These are phyloP conservation scores for Tympanoctomys barrerae DNA, from an alignment of 2,797 vertebrate genomes.

Conservation along the genomic window DNA sequence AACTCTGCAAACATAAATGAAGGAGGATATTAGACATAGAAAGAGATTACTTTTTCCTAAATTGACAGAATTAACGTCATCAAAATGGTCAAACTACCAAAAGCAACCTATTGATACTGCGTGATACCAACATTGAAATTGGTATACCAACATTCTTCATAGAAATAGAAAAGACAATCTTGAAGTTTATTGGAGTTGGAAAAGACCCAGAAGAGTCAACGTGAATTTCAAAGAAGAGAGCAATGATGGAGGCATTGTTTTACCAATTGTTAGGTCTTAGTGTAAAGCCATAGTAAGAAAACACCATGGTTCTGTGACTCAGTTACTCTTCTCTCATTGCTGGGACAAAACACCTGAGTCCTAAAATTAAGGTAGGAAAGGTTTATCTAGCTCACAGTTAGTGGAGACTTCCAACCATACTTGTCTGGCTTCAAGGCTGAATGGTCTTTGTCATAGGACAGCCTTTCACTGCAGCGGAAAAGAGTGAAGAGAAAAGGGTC, in stretches of 20 bases:
- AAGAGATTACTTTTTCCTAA: not conserved
- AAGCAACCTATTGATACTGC: not conserved
- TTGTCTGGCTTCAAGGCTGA: too few species aligned
- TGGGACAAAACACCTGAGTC: too few species aligned
- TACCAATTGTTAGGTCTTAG: not conserved
- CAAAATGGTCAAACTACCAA: not conserved
- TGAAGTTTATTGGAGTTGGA: not conserved
- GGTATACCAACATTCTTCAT: not conserved
- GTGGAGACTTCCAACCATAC: too few species aligned
- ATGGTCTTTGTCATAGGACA: too few species aligned
- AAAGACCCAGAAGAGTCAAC: not conserved
- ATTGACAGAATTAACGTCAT: not conserved
- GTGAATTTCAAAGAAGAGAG: not conserved
- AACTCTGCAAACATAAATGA: not conserved
- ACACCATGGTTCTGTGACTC: not conserved
- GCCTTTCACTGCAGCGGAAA: too few species aligned
- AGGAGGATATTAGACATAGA: not conserved
- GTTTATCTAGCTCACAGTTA: too few species aligned
- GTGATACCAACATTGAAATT: not conserved
- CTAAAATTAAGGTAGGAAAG: too few species aligned
- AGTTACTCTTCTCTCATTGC: too few species aligned
- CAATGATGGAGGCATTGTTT: not conserved
- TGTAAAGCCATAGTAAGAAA: not conserved
- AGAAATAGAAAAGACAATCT: not conserved
- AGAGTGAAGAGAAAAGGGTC: too few species aligned